Evolutionary conservation across 2,797 vertebrate species (phyloP), one percentile per base, ranked within the genome.

Genomic region (Gadopsis marmoratus): DNA sequence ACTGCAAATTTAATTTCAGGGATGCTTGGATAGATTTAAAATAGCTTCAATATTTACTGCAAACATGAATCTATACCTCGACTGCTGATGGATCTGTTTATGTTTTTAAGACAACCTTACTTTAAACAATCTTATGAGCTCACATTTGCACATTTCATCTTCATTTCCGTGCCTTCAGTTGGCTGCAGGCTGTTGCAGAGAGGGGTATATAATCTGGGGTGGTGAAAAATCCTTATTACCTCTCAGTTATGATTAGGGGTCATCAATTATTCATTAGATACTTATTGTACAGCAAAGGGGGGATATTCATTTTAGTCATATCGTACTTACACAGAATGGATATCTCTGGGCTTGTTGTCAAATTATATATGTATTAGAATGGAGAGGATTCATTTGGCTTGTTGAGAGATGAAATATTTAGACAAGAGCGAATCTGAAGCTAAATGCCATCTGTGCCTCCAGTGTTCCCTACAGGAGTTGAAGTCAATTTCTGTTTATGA

Each of bases 381-480:
- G 81, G 90, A 92, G 89, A 87, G 86, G 89, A 92, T 89, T 88
- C 84, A 92, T 92, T 91, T 89, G 88, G 75, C 85, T 92, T 90
- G 91, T 90, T 91, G 87, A 85, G 89, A 90, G 90, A 94, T 93
- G 83, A 92, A 93, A 94, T 94, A 94, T 94, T 93, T 91, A 94
- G 88, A 93, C 91, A 93, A 89, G 86, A 92, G 85, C 45, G 82
- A 92, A 90, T 89, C 76, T 81, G 89, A 92, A 89, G 90, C 88
- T 91, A 92, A 92, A 94, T 91, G 88, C 91, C 92, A 91, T 93
- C 91, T 94, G 92, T 88, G 88, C 90, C 89, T 89, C 88, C 81
- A 91, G 90, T 92, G 90, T 89, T 93, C 91, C 89, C 90, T 81
- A 88, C 89, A 91, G 93, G 89, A 91, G 90, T 89, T 77, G 71